phyloP scores from a whole-genome alignment of 2,113 vertebrate species.

The Menidia beryllina region DNA sequence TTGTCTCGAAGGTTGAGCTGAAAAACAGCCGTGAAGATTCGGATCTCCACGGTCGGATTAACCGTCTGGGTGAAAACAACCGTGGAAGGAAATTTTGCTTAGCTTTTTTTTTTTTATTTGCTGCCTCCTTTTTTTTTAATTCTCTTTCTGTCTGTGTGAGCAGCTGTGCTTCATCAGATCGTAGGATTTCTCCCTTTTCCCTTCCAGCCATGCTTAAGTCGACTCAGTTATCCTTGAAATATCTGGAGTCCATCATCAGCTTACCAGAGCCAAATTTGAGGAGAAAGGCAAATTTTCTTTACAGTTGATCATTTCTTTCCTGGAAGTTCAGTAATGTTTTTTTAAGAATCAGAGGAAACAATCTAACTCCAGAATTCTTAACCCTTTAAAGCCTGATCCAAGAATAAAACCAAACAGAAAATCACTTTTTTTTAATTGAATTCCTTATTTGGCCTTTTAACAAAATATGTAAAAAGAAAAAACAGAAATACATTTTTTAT shows the following conservation, averaged over 20 bases:
- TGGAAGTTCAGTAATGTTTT: not conserved
- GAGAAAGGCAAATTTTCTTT: not conserved
- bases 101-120: slow-evolving; percentile 10
- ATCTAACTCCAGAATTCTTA: not conserved
- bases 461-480: too few relatives aligned
- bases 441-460: too few relatives aligned
- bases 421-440: too few relatives aligned
- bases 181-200: slow-evolving; percentile 33
- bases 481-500: too few relatives aligned
- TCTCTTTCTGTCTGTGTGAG: slow-evolving; percentile 11
- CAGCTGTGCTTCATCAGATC: slow-evolving; percentile 58
- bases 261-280: not conserved
- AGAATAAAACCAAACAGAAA: too few relatives aligned
- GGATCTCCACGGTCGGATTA: slow-evolving; percentile 21
- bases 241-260: slow-evolving; percentile 13
- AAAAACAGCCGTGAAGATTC: not conserved
- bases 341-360: not conserved
- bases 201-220: slow-evolving; percentile 45
- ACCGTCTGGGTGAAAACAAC: slow-evolving; percentile 7
- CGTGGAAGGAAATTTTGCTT: slow-evolving; percentile 2
- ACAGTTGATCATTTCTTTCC: not conserved
- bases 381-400: too few relatives aligned
- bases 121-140: slow-evolving; percentile 1
- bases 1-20: not conserved
- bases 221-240: slow-evolving; percentile 13